Base-by-base conservation (phyloP, 2,113 vertebrate species). In the Litocranius walleri region DNA sequence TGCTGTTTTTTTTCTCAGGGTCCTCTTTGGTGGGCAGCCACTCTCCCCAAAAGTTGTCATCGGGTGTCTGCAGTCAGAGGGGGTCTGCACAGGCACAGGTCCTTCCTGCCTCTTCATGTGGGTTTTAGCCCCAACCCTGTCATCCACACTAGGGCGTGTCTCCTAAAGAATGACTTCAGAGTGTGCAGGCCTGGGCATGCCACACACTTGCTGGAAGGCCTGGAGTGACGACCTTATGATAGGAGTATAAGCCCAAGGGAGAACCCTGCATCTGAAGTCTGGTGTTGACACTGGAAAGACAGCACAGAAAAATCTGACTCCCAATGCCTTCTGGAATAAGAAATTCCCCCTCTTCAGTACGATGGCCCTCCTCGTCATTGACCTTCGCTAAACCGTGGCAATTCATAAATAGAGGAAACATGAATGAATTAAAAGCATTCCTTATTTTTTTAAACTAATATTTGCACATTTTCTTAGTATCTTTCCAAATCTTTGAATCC, bases 351-450 rank as follows among this genome's bases (percentile, higher is more conserved):
- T 95, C 95, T 90, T 48, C 57, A 21, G 7, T 30, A 19, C 25
- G 52, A 50, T 2, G 7, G 87, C 95, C 97, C 97, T 97, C 91
- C 54, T 83, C n/a, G 3, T 95, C 86, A 82, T n/a, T 91, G 97
- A 61, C 97, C 96, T 98, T 93, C 57, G 97, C 96, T 97, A 78
- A 94, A 71, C 96, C 52, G 16, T 92, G 97, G 94, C 97, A 92
- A 88, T 98, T 98, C 45, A 91, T 96, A 97, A 97, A 93, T 64
- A 96, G 95, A 97, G 91, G 94, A 97, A 94, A 97, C 92, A 64
- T 77, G 89, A 83, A 97, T 92, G 92, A 92, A 95, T 98, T 84
- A 88, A 97, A 98, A 98, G 96, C 98, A 98, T 99, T 99, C 98
- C 98, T 98, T 96, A 88, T 98, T 99, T 98, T 83, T 97, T 95